These are phyloP conservation scores for Leptinotarsa texana DNA, from an alignment of 1,140 invertebrate species.

Conservation along the genomic window DNA sequence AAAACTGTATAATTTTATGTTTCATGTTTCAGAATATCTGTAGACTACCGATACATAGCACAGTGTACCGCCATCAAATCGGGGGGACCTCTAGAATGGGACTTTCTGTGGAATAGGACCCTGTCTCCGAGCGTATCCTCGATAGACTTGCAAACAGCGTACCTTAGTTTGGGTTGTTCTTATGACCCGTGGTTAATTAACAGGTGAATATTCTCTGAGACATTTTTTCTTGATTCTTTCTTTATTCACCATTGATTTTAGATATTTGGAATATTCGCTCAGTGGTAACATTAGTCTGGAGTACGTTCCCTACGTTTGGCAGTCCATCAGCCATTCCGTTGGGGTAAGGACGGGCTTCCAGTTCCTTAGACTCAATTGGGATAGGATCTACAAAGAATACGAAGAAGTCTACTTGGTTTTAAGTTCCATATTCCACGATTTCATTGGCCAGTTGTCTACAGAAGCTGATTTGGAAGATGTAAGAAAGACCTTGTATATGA, in stretches of 20 bases:
- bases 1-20: too few relatives aligned
- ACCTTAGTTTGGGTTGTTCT: constrained; percentile 49
- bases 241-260: constrained; percentile 5
- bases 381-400: constrained; percentile 44
- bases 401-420: constrained; percentile 47
- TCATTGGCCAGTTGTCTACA: constrained; percentile 47
- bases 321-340: constrained; percentile 48
- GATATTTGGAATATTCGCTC: constrained; percentile 47
- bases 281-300: constrained; percentile 48
- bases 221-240: too few relatives aligned
- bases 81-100: constrained; percentile 48
- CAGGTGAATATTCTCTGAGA: constrained; percentile 33
- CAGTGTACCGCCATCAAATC: constrained; percentile 47
- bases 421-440: constrained; percentile 49
- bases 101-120: constrained; percentile 49
- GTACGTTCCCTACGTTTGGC: constrained; percentile 50
- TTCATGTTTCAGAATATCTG: constrained; percentile 40
- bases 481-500: constrained; percentile 27
- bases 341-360: constrained; percentile 47
- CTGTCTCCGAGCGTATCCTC: constrained; percentile 41
- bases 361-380: constrained; percentile 50
- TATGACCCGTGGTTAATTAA: constrained; percentile 52
- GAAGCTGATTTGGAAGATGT: constrained; percentile 52
- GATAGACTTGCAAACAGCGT: constrained; percentile 45
- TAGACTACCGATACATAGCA: constrained; percentile 43